Base-by-base conservation (phyloP, 2,888 invertebrate species). In the Achlya flavicornis region DNA sequence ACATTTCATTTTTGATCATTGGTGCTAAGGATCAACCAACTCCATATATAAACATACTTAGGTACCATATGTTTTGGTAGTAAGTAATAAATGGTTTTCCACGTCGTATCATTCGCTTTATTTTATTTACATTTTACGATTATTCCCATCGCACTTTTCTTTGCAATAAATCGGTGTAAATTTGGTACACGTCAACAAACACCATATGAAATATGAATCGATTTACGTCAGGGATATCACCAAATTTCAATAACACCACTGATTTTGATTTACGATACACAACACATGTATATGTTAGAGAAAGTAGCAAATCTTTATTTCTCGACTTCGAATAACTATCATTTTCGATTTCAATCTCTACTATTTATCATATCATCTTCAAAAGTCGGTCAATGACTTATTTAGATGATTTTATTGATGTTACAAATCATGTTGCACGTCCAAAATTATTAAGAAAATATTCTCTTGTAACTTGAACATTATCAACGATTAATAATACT, bases 391-490 rank as follows among this genome's bases (percentile, higher is more conserved):
- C 19, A 59, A 38, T 41, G 41, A 16, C 11, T 38, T 41, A 38
- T 19, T 38, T 59, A n/a, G 59, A 59, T 38, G 59, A 59, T 59
- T 26, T 38, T 59, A 59, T 59, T 41, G 59, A 10, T 60, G 6
- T 14, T 11, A 12, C 12, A 48, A 48, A 19, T 53, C 53, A 53
- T 53, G n/a, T 14, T n/a, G 6, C 46, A 5, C 46, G 6, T 46
- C 7, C 16, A 10, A 19, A 53, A 53, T 19, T 53, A 48, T 48
- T 48, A 16, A 53, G 46, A 46, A 46, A 46, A 46, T 46, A 19
- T 19, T 3, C 16, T 10, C 19, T 53, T 53, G n/a, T 53, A 8
- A 53, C 53, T 16, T 19, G 53, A 53, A 53, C 53, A 41, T 12
- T 41, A 41, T 26, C 5, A 41, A 41, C 12, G 41, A 41, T 41